Percentiles rank a stretch among this genome's conserved stretches.
phyloP scores from a whole-genome alignment of 2,888 invertebrate genomes.

The Phyto melanocephala region DNA sequence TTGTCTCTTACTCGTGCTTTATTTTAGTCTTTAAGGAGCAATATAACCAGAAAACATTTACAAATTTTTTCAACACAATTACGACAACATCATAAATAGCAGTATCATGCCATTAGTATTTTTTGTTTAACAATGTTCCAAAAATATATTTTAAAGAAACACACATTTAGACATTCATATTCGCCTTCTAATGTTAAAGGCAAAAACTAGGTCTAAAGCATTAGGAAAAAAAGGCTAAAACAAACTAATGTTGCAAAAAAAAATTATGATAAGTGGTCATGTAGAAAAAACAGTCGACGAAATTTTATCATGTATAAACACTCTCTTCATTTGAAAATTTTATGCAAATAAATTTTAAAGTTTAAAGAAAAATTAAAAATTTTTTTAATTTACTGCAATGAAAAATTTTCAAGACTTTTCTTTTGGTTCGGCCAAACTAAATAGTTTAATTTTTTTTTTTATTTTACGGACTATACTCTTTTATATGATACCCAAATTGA shows the following conservation, averaged over 20 bases:
- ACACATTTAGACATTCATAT: slow-evolving; percentile 26
- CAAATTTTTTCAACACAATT: not conserved
- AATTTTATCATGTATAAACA: slow-evolving; percentile 8
- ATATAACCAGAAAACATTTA: not conserved
- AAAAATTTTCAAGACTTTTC: too few species aligned
- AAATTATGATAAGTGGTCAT: not conserved
- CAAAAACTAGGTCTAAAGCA: slow-evolving; percentile 29
- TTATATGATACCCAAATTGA: too few species aligned
- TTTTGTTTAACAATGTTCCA: slow-evolving; percentile 12
- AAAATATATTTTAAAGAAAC: slow-evolving; percentile 4
- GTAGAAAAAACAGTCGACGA: not conserved
- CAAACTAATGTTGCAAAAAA: slow-evolving; percentile 10
- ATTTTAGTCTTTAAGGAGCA: slow-evolving; percentile 20
- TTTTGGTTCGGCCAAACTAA: too few species aligned
- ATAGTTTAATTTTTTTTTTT: too few species aligned
- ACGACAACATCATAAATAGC: slow-evolving; percentile 14
- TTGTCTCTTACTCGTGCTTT: not conserved
- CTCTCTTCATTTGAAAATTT: not conserved
- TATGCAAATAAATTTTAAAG: slow-evolving; percentile 7
- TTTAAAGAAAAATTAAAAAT: not conserved
- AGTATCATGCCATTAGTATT: slow-evolving; percentile 29
- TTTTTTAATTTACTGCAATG: not conserved
- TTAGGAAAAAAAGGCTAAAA: not conserved
- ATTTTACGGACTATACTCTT: too few species aligned
- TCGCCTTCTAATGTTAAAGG: slow-evolving; percentile 37